Conservation (phyloP, 2,797 vertebrate genomes). For the Sebastes baramenuke region DNA sequence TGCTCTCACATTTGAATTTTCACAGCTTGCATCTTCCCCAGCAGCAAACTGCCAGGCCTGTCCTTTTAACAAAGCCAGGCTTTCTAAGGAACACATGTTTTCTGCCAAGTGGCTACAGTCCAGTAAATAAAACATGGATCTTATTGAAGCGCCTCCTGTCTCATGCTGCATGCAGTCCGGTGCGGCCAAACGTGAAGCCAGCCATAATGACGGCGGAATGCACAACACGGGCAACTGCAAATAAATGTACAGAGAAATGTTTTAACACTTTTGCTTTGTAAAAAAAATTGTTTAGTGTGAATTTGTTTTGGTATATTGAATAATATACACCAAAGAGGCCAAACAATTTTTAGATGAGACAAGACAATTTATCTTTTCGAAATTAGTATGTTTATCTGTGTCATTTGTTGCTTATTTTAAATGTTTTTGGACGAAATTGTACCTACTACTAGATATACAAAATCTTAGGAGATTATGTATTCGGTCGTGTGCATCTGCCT, state of each 20-base stretch:
- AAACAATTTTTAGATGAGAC: background rate
- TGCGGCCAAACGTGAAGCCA: constrained; percentile 23
- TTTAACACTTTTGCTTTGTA: background rate
- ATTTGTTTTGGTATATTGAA: background rate
- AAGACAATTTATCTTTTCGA: background rate
- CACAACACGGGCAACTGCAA: background rate
- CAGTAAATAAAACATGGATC: constrained; percentile 58
- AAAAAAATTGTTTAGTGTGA: background rate
- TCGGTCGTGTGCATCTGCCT: too few relatives aligned
- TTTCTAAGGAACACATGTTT: constrained; percentile 57
- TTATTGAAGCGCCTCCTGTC: constrained; percentile 15
- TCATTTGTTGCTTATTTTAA: background rate
- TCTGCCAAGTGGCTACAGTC: constrained; percentile 43
- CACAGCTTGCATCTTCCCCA: constrained; percentile 48
- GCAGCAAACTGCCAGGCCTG: constrained; percentile 19
- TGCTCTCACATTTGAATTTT: constrained; percentile 53
- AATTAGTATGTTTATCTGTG: too few relatives aligned
- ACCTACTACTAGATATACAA: background rate
- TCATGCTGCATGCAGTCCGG: constrained; percentile 5
- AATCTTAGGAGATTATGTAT: too few relatives aligned
- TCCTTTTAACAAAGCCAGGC: constrained; percentile 37
- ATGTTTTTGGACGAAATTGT: background rate
- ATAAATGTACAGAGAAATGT: background rate
- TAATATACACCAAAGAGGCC: background rate
- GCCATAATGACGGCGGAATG: constrained; percentile 4